Evolutionary conservation across 2,888 invertebrate genomes (phyloP).

Genomic region (Brachyptera risi): DNA sequence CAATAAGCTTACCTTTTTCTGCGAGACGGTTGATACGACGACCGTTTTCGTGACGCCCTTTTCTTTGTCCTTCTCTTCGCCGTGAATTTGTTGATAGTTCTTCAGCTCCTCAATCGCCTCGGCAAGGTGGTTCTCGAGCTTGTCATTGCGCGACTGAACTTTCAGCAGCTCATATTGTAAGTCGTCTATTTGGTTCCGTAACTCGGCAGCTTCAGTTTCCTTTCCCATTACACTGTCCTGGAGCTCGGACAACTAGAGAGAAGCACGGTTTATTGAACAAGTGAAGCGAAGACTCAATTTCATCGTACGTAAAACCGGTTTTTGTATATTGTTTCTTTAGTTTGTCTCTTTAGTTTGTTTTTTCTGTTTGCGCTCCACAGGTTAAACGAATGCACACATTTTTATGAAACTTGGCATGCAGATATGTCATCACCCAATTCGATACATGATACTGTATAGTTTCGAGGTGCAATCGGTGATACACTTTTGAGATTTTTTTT

Average conservation of each 20-base stretch:
- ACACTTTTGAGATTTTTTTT: no score
- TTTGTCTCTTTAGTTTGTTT: no score
- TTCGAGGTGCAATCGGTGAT: no score
- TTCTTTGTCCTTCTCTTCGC: constrained; percentile 61
- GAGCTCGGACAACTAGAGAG: constrained; percentile 66
- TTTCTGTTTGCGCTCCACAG: no score
- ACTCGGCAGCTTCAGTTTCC: constrained; percentile 91
- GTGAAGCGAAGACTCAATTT: no score
- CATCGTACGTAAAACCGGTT: no score
- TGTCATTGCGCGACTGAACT: constrained; percentile 82
- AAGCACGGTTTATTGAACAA: no score
- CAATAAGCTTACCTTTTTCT: constrained; percentile 50
- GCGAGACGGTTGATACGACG: constrained; percentile 56
- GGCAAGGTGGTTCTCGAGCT: constrained; percentile 85
- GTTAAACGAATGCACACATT: no score
- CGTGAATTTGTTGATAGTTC: constrained; percentile 75
- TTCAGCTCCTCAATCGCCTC: constrained; percentile 90
- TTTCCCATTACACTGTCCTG: constrained; percentile 85
- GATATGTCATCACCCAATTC: no score
- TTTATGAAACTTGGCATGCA: no score
- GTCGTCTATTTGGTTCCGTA: constrained; percentile 94
- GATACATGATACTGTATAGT: no score
- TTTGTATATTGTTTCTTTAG: no score
- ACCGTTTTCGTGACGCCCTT: constrained; percentile 50
- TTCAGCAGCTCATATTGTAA: constrained; percentile 88